Evolutionary conservation across 2,113 vertebrate genomes (phyloP).

Genomic region (Marmota monax): DNA sequence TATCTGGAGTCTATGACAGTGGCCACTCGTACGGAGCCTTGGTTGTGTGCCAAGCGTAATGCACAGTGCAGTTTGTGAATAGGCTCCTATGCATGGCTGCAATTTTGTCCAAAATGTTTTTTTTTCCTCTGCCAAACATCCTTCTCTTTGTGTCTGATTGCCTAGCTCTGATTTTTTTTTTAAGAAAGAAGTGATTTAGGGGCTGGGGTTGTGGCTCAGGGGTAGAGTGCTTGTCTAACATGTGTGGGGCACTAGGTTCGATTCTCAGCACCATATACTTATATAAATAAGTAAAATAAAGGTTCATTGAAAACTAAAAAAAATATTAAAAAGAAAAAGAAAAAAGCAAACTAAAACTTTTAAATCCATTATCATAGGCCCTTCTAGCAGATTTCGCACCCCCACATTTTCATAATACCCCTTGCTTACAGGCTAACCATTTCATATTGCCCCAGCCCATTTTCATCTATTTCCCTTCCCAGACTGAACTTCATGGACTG

Average conservation of each 20-base stretch:
- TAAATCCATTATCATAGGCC: background rate
- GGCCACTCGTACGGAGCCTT: background rate
- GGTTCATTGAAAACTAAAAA: too few relatives aligned
- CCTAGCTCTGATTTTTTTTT: background rate
- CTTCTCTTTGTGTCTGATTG: background rate
- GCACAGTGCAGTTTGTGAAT: background rate
- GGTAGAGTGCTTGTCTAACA: too few relatives aligned
- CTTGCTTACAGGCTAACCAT: background rate
- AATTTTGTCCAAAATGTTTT: background rate
- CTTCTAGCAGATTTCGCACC: background rate
- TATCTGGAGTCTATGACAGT: background rate
- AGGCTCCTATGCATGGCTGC: background rate
- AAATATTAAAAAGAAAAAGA: too few relatives aligned
- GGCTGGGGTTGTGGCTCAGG: too few relatives aligned
- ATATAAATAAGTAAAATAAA: too few relatives aligned
- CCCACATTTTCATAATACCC: background rate
- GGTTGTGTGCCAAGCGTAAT: background rate
- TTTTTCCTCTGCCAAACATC: background rate
- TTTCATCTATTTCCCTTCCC: conserved; percentile 11
- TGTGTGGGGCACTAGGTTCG: too few relatives aligned
- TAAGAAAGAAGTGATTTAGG: too few relatives aligned
- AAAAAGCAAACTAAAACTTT: too few relatives aligned
- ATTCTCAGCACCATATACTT: too few relatives aligned
- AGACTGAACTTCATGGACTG: background rate
- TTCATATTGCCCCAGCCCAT: background rate